Conservation (phyloP, 2,888 invertebrate genomes). For the Nipponacmea schrenckii region DNA sequence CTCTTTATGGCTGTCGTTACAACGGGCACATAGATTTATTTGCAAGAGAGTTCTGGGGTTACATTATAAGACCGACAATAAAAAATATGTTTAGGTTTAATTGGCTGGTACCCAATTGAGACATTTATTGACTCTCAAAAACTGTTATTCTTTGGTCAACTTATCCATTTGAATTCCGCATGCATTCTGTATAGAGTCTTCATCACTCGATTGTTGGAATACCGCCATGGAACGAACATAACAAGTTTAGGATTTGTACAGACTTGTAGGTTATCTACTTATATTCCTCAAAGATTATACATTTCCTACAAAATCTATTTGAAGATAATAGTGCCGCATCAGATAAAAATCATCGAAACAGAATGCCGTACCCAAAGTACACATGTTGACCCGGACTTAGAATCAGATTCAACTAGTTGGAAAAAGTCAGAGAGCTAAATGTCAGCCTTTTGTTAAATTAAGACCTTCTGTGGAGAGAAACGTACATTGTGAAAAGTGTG, state of each 20-base stretch:
- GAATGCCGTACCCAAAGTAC: not conserved
- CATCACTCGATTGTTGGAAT: too few species aligned
- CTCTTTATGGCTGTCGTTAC: not conserved
- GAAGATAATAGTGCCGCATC: not conserved
- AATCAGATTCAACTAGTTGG: too few species aligned
- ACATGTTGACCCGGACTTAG: too few species aligned
- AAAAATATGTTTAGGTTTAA: not conserved
- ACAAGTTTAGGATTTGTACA: not conserved
- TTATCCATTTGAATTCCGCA: too few species aligned
- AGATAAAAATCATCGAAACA: not conserved
- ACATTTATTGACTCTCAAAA: not conserved
- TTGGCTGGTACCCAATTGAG: not conserved
- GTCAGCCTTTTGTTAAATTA: too few species aligned
- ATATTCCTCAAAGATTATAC: too few species aligned
- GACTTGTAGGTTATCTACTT: too few species aligned
- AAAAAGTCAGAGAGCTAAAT: too few species aligned
- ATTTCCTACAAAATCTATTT: not conserved
- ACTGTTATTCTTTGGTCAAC: not conserved
- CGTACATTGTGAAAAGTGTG: too few species aligned
- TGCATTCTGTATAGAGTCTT: too few species aligned
- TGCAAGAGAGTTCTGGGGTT: conserved; percentile 1
- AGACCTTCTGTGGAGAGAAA: too few species aligned
- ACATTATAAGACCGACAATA: not conserved
- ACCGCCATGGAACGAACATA: too few species aligned
- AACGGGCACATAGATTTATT: not conserved